Conservation (phyloP, 2,113 vertebrate genomes). For the Myotis lucifugus region DNA sequence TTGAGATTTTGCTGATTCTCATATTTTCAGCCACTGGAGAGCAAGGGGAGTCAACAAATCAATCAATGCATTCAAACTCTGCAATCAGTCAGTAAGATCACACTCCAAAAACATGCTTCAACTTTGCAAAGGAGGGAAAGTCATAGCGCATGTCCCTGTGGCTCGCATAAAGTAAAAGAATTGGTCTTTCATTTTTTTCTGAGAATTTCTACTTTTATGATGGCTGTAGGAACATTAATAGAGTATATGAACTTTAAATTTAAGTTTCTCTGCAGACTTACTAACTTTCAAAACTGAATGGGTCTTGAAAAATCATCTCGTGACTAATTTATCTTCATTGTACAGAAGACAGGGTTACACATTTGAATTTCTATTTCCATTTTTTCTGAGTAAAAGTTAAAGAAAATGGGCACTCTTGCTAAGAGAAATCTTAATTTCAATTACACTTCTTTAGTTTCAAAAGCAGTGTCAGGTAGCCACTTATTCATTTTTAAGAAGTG, state of each 20-base stretch:
- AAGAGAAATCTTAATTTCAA: neutral
- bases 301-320: neutral
- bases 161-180: neutral
- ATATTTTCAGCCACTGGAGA: neutral
- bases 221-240: neutral
- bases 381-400: conserved; percentile 23
- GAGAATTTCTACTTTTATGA: neutral
- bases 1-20: neutral
- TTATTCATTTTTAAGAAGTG: neutral
- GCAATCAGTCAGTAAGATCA: neutral
- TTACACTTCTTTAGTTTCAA: neutral
- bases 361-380: conserved; percentile 9
- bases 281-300: conserved; percentile 19
- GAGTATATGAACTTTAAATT: neutral
- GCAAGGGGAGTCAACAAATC: neutral
- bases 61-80: neutral
- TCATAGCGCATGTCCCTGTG: neutral
- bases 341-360: neutral
- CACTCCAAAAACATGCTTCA: neutral
- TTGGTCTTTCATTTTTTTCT: neutral
- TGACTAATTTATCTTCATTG: conserved; percentile 50
- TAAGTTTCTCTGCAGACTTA: neutral
- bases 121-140: neutral
- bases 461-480: neutral
- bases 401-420: neutral